Percentiles rank a stretch among this genome's conserved stretches.
Evolutionary conservation across 2,888 invertebrate species (phyloP).

Genomic region (Eupithecia abbreviata): DNA sequence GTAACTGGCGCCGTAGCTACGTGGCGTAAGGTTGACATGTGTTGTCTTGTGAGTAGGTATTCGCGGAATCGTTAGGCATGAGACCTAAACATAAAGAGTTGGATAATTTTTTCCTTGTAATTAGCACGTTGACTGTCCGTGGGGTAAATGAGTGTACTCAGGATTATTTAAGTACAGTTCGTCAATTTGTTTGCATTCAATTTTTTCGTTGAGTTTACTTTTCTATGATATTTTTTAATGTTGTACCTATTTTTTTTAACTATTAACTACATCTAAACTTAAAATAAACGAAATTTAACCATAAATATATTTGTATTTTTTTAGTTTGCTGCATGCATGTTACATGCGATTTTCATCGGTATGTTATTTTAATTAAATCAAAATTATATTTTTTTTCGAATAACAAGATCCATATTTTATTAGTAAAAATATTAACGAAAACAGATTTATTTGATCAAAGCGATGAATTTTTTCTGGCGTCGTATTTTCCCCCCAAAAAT

Average conservation of each 20-base stretch:
- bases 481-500: neutral
- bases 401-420: too few relatives aligned
- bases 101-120: neutral
- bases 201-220: neutral
- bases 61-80: conserved; percentile 19
- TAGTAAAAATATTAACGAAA: too few relatives aligned
- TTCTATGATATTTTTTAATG: too few relatives aligned
- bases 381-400: too few relatives aligned
- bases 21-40: conserved; percentile 37
- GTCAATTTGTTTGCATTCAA: neutral
- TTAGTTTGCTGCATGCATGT: too few relatives aligned
- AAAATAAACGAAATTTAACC: too few relatives aligned
- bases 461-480: neutral
- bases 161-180: neutral
- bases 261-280: too few relatives aligned
- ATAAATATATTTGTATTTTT: too few relatives aligned
- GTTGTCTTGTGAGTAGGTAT: conserved; percentile 25
- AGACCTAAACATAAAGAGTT: neutral
- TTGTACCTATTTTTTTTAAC: too few relatives aligned
- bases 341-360: too few relatives aligned
- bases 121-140: conserved; percentile 10
- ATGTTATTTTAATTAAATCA: too few relatives aligned
- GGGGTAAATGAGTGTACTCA: neutral
- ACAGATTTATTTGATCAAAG: too few relatives aligned
- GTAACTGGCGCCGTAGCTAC: conserved; percentile 66